These are phyloP conservation scores for Strongylocentrotus purpuratus DNA, from an alignment of 35 echinoderm and acorn worm genomes.

Conservation along the genomic window DNA sequence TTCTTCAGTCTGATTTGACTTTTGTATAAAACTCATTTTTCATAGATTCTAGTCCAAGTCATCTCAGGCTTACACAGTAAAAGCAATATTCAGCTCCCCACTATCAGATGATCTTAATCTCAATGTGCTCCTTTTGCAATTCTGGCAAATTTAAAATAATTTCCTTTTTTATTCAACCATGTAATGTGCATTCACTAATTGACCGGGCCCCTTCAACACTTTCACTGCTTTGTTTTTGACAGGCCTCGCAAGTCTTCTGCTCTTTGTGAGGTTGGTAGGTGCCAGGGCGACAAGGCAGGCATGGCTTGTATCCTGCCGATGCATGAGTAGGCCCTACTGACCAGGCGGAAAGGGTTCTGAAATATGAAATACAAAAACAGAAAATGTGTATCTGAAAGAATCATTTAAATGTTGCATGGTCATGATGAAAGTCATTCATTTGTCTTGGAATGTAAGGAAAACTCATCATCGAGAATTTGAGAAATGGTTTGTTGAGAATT, in stretches of 20 bases:
- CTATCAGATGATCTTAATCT: too few relatives aligned
- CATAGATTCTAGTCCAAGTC: too few relatives aligned
- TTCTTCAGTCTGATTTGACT: too few relatives aligned
- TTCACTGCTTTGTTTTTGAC: not conserved
- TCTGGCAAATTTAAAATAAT: too few relatives aligned
- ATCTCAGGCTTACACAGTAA: too few relatives aligned
- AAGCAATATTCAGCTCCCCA: too few relatives aligned
- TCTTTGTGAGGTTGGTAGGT: slow-evolving; percentile 1
- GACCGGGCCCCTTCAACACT: not conserved
- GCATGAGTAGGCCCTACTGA: slow-evolving; percentile 22
- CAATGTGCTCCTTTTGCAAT: too few relatives aligned
- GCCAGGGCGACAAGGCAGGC: slow-evolving; percentile 1
- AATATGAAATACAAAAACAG: not conserved
- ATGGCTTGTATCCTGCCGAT: slow-evolving; percentile 1
- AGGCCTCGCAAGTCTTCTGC: not conserved
- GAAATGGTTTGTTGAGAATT: too few relatives aligned
- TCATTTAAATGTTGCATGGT: not conserved
- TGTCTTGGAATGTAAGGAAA: not conserved
- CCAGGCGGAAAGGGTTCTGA: slow-evolving; percentile 47
- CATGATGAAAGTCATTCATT: not conserved
- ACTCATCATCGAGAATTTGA: not conserved
- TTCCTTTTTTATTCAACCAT: not conserved
- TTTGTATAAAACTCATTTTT: too few relatives aligned
- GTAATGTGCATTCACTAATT: not conserved
- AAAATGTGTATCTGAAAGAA: not conserved